Conservation (phyloP, 2,797 vertebrate species). For the Chanos chanos region DNA sequence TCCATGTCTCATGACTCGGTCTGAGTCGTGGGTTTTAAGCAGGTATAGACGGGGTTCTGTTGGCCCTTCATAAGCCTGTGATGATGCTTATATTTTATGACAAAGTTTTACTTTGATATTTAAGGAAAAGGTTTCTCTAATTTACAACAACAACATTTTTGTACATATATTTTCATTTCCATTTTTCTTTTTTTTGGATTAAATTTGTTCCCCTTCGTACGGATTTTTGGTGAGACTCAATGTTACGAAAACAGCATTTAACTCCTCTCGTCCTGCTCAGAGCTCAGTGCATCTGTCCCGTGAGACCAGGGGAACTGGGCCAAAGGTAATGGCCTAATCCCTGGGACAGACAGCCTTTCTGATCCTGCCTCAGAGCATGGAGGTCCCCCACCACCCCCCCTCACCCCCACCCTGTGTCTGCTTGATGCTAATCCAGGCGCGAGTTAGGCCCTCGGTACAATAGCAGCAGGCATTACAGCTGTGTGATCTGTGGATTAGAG, state of each 20-base stretch:
- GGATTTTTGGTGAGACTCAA: no score
- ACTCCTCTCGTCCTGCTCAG: slow-evolving; percentile 22
- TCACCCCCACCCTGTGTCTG: slow-evolving; percentile 9
- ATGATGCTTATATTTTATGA: no score
- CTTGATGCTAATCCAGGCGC: slow-evolving; percentile 20
- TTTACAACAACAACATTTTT: no score
- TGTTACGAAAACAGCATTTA: neutral
- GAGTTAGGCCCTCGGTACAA: neutral
- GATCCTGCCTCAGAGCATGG: slow-evolving; percentile 12
- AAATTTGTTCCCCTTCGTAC: no score
- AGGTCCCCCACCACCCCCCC: neutral
- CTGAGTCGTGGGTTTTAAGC: no score
- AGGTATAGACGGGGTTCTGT: no score
- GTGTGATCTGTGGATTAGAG: slow-evolving; percentile 20
- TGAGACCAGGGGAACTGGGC: slow-evolving; percentile 32
- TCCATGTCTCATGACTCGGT: no score
- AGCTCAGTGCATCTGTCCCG: neutral
- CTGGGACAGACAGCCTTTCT: slow-evolving; percentile 22
- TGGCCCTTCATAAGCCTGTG: no score
- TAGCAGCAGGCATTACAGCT: slow-evolving; percentile 8
- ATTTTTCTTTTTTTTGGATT: no score
- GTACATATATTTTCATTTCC: no score
- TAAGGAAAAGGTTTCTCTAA: no score
- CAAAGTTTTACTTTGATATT: no score
- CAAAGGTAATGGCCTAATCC: slow-evolving; percentile 44